phyloP scores from a whole-genome alignment of 2,888 invertebrate genomes.

The Geophilus truncorum region DNA sequence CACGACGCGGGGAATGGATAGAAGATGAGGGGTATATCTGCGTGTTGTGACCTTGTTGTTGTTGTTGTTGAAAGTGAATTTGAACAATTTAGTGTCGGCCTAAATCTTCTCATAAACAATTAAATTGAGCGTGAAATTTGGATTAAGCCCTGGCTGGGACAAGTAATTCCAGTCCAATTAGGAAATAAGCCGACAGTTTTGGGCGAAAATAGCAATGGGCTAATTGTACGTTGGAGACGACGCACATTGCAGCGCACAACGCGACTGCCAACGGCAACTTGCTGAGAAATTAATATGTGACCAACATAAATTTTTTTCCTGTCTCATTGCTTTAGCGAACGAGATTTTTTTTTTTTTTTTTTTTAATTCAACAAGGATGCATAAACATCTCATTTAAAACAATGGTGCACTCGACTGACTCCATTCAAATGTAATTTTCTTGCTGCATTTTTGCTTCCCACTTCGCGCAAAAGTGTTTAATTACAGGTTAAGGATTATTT shows the following conservation, averaged over 20 bases:
- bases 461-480: constrained; percentile 28
- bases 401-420: constrained; percentile 28
- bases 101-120: constrained; percentile 27
- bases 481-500: constrained; percentile 32
- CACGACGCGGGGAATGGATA: background rate
- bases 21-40: background rate
- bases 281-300: constrained; percentile 29
- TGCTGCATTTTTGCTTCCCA: background rate
- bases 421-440: constrained; percentile 1
- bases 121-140: constrained; percentile 30
- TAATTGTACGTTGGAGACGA: constrained; percentile 25
- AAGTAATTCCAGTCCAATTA: constrained; percentile 29
- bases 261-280: constrained; percentile 19
- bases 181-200: constrained; percentile 10
- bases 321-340: background rate
- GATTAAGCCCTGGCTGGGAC: constrained; percentile 27
- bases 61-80: constrained; percentile 24
- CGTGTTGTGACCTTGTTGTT: constrained; percentile 23
- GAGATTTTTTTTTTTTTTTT: background rate
- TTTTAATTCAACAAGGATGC: background rate
- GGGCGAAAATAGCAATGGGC: constrained; percentile 5
- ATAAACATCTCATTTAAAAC: constrained; percentile 32
- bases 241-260: background rate
- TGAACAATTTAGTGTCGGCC: constrained; percentile 25
- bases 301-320: constrained; percentile 15